Evolutionary conservation across 2,797 vertebrate species (phyloP).

Genomic region (Sebastiscus albofasciatus): DNA sequence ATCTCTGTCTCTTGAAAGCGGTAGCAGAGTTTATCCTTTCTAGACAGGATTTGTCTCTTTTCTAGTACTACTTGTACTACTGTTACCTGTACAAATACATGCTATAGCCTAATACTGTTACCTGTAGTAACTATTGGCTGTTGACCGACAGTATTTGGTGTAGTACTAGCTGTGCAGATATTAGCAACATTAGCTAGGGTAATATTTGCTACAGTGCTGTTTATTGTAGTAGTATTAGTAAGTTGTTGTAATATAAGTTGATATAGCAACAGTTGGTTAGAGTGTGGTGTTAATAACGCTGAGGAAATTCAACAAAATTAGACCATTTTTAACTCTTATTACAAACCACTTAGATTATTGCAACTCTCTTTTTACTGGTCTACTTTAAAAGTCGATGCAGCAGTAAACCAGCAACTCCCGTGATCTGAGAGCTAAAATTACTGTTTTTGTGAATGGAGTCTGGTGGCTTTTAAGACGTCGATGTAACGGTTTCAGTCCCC

Average conservation of each 20-base stretch:
- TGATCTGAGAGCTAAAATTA: no score
- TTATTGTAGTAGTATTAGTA: neutral
- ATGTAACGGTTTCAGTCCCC: no score
- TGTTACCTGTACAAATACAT: neutral
- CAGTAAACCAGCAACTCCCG: rapidly evolving
- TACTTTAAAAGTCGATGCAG: no score
- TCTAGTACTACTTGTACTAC: neutral
- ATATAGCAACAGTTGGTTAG: conserved; percentile 63
- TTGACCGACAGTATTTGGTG: neutral
- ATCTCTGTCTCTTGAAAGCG: no score
- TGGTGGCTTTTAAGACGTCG: no score
- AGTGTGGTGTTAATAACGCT: conserved; percentile 81
- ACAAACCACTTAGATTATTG: no score
- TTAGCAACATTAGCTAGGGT: neutral
- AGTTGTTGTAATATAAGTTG: no score
- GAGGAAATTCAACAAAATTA: neutral
- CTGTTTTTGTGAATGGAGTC: no score
- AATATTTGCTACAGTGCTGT: neutral
- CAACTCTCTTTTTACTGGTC: no score
- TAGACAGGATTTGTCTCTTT: neutral
- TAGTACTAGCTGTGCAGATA: neutral
- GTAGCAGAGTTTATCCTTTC: neutral
- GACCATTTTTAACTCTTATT: no score
- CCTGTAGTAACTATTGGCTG: neutral
- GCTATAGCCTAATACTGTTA: neutral